Evolutionary conservation across 2,888 invertebrate species (phyloP).

Genomic region (Lysandra coridon): DNA sequence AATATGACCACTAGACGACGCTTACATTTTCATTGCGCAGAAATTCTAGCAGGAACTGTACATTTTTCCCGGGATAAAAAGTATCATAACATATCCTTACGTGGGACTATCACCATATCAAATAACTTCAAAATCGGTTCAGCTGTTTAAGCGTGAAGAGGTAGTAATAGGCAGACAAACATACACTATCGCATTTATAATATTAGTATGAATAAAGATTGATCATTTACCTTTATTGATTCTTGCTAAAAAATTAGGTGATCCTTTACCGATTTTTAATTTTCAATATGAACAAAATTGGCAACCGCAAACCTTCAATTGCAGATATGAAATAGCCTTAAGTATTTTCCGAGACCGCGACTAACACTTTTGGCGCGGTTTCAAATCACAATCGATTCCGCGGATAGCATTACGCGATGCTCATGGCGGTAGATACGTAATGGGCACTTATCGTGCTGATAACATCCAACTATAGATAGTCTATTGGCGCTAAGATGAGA

Average conservation of each 20-base stretch:
- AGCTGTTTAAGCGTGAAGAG: too few relatives aligned
- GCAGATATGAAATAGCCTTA: not conserved
- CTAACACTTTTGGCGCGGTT: constrained; percentile 17
- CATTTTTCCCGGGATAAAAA: too few relatives aligned
- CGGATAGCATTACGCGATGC: not conserved
- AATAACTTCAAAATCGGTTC: too few relatives aligned
- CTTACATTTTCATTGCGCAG: too few relatives aligned
- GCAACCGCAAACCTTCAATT: not conserved
- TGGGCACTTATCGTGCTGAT: not conserved
- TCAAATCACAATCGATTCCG: constrained; percentile 17
- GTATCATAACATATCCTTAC: too few relatives aligned
- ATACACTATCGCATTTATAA: too few relatives aligned
- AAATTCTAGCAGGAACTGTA: too few relatives aligned
- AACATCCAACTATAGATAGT: not conserved
- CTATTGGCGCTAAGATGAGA: too few relatives aligned
- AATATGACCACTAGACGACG: too few relatives aligned
- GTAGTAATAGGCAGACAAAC: too few relatives aligned
- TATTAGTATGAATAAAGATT: too few relatives aligned
- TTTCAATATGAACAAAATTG: constrained; percentile 1
- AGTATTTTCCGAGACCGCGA: constrained; percentile 8
- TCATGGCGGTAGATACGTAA: not conserved
- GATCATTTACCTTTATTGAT: not conserved
- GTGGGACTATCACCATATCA: too few relatives aligned
- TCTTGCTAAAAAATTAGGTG: not conserved
- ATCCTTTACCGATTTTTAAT: not conserved